Evolutionary conservation across 2,888 invertebrate species (phyloP).

Genomic region (Theristus sp.): DNA sequence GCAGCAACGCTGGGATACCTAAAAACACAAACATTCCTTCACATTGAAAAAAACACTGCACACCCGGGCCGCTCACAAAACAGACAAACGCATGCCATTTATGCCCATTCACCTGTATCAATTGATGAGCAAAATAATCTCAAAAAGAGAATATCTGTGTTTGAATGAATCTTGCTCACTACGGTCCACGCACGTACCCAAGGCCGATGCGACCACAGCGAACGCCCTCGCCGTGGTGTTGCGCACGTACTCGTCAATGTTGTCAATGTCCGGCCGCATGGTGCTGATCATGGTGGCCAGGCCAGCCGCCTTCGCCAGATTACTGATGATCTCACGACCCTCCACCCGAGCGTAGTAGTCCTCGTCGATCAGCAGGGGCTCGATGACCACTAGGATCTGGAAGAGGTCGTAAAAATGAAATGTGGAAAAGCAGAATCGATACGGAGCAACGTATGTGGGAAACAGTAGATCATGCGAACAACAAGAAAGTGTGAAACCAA

Average conservation of each 20-base stretch:
- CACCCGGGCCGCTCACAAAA: too few relatives aligned
- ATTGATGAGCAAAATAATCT: too few relatives aligned
- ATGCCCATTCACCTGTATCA: too few relatives aligned
- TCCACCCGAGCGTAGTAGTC: conserved; percentile 99
- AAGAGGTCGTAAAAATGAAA: conserved; percentile 7
- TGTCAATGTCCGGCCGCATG: conserved; percentile 98
- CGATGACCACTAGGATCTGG: conserved; percentile 88
- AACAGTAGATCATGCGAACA: neutral
- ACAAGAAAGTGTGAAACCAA: too few relatives aligned
- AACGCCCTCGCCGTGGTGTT: conserved; percentile 98
- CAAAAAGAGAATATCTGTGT: too few relatives aligned
- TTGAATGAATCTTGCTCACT: too few relatives aligned
- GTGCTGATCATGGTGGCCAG: conserved; percentile 99
- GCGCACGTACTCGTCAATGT: conserved; percentile 65
- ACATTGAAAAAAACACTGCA: too few relatives aligned
- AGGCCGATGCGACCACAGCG: conserved; percentile 94
- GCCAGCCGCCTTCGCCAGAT: conserved; percentile 95
- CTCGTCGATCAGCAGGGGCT: conserved; percentile 92
- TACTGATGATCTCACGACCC: conserved; percentile 95
- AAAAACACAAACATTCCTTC: conserved; percentile 47
- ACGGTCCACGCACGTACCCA: too few relatives aligned
- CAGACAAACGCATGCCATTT: too few relatives aligned
- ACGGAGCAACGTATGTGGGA: too few relatives aligned
- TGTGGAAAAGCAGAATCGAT: too few relatives aligned
- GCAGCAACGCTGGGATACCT: conserved; percentile 86